Evolutionary conservation across 2,888 invertebrate species (phyloP), one percentile per base, ranked within the genome.

Genomic region (Platycnemis pennipes): DNA sequence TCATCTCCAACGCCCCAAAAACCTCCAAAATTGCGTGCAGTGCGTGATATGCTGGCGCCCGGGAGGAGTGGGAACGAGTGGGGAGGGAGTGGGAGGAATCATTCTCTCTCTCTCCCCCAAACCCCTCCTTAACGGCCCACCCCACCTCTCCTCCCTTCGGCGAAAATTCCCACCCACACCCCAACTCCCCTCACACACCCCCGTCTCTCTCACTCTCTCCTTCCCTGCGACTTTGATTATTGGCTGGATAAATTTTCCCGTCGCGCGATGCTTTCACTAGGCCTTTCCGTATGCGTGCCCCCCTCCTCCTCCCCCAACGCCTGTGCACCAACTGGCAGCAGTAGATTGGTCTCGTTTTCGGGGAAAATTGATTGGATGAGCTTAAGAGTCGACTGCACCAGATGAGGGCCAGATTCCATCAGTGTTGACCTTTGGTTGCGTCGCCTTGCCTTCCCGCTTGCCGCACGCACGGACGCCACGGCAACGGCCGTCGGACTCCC

Each of bases 361-460:
- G 89, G 91, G 37, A 91, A 91, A 91, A 91, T 91, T 91, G 91
- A 91, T 91, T 91, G 91, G 91, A 63, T 91, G 89, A 63, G 89
- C 89, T 89, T 89, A 89, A 56, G 89, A 87, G 87, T n/a, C 45
- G 44, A 46, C 87, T 44, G 87, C 53, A 63, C 31, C 89, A 89
- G 89, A 89, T 89, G 89, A 89, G 89, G 89, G 89, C 42, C 42
- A 63, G 91, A 63, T 44, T 63, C 44, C 77, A 77, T 77, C 91
- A 56, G 91, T 91, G 91, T 91, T 91, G 91, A 91, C 91, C 91
- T 91, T 91, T 91, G 91, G 77, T 77, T 77, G 77, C 37, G 77
- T 37, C 37, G 77, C 77, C 77, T 77, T 77, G 31, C 37, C 77
- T 77, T 77, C 26, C 63, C 63, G 5, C n/a, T 56, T n/a, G n/a